These are phyloP conservation scores for Pangasius krempfi DNA, from an alignment of 2,797 vertebrate species.

Conservation along the genomic window DNA sequence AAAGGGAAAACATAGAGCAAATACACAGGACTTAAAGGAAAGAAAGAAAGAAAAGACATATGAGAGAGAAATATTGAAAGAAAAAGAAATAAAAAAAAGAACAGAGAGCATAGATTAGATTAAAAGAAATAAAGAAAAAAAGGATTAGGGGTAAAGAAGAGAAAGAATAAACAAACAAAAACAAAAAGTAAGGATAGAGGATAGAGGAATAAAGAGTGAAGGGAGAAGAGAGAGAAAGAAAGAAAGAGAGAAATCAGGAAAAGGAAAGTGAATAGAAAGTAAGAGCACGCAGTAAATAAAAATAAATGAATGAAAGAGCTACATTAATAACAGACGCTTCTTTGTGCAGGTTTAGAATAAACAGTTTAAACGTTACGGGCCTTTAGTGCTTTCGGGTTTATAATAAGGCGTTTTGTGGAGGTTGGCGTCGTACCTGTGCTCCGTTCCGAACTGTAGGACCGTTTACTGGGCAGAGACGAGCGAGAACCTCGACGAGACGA, in stretches of 20 bases:
- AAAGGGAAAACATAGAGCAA: not conserved
- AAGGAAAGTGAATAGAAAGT: not conserved
- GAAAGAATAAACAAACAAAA: not conserved
- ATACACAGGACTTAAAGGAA: not conserved
- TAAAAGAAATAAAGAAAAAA: not conserved
- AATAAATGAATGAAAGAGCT: not conserved
- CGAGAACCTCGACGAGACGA: conserved; percentile 39
- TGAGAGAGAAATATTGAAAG: not conserved
- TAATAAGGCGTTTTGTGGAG: not conserved
- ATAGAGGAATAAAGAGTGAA: not conserved
- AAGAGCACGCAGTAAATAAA: not conserved
- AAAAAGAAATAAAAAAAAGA: not conserved
- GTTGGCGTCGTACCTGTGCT: conserved; percentile 43
- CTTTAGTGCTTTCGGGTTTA: no score
- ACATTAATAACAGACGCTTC: not conserved
- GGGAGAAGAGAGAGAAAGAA: not conserved
- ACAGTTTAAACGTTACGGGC: not conserved
- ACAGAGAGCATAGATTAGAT: not conserved
- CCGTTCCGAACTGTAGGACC: conserved; percentile 44
- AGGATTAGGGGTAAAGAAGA: not conserved
- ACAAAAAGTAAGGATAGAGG: no score
- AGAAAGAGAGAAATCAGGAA: not conserved
- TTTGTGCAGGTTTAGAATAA: not conserved
- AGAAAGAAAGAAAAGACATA: not conserved
- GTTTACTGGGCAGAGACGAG: conserved; percentile 44